phyloP scores from a whole-genome alignment of 2,888 invertebrate species.

The Ellobium chinense region DNA sequence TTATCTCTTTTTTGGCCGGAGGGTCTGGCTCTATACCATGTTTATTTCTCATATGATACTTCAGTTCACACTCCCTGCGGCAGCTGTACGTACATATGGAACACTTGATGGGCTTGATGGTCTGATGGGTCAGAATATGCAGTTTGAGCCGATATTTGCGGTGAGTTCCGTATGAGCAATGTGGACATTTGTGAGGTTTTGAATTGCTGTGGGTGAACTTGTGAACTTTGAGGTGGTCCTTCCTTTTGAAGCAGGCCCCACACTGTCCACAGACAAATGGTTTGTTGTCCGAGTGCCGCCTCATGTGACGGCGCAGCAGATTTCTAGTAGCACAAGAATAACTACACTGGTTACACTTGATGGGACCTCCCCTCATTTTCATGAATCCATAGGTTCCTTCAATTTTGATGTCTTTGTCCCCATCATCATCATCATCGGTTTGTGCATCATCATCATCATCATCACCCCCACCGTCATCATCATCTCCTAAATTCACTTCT shows the following conservation, averaged over 20 bases:
- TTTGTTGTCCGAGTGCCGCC: conserved; percentile 9
- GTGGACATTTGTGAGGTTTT: conserved; percentile 26
- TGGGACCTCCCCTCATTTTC: not conserved
- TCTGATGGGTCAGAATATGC: conserved; percentile 26
- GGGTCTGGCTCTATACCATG: conserved; percentile 3
- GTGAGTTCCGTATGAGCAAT: conserved; percentile 21
- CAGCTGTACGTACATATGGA: conserved; percentile 24
- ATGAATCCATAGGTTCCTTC: not conserved
- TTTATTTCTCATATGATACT: conserved; percentile 31
- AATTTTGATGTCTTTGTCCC: not conserved
- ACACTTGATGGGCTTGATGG: conserved; percentile 14
- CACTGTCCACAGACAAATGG: conserved; percentile 7
- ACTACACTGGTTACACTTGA: not conserved
- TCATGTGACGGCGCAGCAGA: conserved; percentile 20
- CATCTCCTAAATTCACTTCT: not conserved
- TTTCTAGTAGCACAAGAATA: conserved; percentile 18
- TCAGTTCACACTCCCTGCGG: conserved; percentile 13
- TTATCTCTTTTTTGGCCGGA: not conserved
- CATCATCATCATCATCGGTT: not conserved
- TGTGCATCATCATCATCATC: not conserved
- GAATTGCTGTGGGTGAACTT: conserved; percentile 7
- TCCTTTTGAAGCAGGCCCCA: conserved; percentile 31
- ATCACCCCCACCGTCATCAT: not conserved
- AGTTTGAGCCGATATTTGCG: conserved; percentile 25
- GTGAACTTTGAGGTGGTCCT: conserved; percentile 29